phyloP scores from a whole-genome alignment of 2,113 vertebrate genomes.

The Mesocricetus auratus region DNA sequence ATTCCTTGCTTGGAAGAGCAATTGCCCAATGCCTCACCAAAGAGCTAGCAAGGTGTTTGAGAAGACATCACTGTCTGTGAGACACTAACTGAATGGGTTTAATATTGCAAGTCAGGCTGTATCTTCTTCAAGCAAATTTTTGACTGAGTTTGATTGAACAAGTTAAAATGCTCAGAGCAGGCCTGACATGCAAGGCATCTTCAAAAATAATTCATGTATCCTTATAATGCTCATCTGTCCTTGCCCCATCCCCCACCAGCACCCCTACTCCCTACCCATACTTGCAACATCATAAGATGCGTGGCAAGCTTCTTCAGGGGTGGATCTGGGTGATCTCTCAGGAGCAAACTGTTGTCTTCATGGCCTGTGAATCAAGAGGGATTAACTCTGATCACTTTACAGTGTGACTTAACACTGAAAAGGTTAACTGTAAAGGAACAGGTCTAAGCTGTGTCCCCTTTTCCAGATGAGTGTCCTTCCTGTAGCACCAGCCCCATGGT shows the following conservation, averaged over 20 bases:
- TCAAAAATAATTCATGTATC: neutral
- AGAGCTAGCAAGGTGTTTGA: neutral
- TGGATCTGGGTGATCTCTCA: neutral
- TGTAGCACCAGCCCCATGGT: fast-evolving
- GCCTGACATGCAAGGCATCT: too few relatives aligned
- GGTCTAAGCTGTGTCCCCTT: neutral
- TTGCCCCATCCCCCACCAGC: neutral
- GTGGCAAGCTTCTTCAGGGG: neutral
- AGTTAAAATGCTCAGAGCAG: neutral
- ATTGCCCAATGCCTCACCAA: neutral
- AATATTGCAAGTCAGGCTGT: neutral
- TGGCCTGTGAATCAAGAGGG: neutral
- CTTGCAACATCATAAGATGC: neutral
- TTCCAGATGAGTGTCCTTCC: neutral
- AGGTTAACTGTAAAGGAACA: neutral
- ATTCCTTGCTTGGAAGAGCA: neutral
- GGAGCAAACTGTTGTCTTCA: neutral
- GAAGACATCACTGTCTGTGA: neutral
- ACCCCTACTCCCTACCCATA: fast-evolving
- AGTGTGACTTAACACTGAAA: neutral
- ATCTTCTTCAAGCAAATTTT: neutral
- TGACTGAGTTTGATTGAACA: neutral
- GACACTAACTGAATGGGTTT: neutral
- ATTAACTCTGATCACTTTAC: neutral
- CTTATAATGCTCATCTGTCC: too few relatives aligned